Conservation (phyloP, 2,797 vertebrate species). For the Cryptoprocta ferox region DNA sequence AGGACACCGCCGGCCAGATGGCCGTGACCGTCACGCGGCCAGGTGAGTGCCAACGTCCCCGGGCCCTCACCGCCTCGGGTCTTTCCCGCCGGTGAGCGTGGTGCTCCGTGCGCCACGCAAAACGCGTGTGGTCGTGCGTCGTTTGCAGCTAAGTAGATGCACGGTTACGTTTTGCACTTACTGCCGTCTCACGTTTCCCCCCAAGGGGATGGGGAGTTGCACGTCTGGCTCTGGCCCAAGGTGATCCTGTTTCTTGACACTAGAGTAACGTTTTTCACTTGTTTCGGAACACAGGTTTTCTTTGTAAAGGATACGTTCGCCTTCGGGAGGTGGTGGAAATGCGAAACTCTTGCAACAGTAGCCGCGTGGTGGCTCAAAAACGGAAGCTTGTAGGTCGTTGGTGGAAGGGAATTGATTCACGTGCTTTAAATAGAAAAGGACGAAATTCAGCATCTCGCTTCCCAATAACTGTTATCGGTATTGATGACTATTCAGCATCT, state of each 20-base stretch:
- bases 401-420: background rate
- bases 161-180: background rate
- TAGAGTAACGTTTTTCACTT: background rate
- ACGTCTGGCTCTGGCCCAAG: constrained; percentile 10
- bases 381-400: background rate
- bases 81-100: background rate
- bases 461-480: background rate
- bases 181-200: background rate
- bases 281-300: background rate
- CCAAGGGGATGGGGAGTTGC: background rate
- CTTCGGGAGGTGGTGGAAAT: background rate
- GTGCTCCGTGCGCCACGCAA: background rate
- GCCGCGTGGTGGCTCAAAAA: background rate
- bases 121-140: background rate
- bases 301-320: background rate
- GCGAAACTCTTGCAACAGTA: background rate
- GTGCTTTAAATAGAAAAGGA: background rate
- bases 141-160: background rate
- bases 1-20: constrained; percentile 85
- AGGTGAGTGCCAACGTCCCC: constrained; percentile 78
- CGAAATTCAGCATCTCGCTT: background rate
- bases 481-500: background rate
- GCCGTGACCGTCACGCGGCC: constrained; percentile 84
- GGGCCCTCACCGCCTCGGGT: accelerated
- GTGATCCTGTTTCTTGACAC: constrained; percentile 4